Percentiles rank a stretch among this genome's conserved stretches.
Evolutionary conservation across 2,888 invertebrate genomes (phyloP).

Genomic region (Caenorhabditis virilis): DNA sequence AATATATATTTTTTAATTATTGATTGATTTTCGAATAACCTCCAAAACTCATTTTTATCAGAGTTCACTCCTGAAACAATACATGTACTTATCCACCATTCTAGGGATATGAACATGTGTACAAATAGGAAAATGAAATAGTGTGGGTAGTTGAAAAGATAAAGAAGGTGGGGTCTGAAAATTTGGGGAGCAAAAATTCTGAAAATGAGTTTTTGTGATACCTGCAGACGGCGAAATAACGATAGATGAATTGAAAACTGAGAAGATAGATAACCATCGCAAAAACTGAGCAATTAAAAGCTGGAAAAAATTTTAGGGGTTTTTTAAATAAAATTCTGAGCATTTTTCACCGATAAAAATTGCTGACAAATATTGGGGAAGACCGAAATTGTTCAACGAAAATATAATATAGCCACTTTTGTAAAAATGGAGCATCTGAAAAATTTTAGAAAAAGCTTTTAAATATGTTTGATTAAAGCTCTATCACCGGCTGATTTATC

Average conservation of each 20-base stretch:
- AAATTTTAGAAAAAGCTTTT: background rate
- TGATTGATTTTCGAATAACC: too few relatives aligned
- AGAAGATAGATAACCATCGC: slow-evolving; percentile 4
- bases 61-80: too few relatives aligned
- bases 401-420: background rate
- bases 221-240: slow-evolving; percentile 8
- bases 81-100: too few relatives aligned
- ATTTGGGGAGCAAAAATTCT: too few relatives aligned
- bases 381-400: background rate
- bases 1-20: too few relatives aligned
- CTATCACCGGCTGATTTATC: slow-evolving; percentile 8
- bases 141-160: too few relatives aligned
- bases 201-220: too few relatives aligned
- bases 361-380: background rate
- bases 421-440: too few relatives aligned
- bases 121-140: background rate
- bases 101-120: background rate
- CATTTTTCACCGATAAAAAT: background rate
- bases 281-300: slow-evolving; percentile 1
- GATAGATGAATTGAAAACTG: slow-evolving; percentile 5
- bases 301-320: slow-evolving; percentile 5
- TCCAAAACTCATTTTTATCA: background rate
- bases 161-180: too few relatives aligned
- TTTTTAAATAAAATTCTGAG: background rate
- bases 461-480: too few relatives aligned